These are phyloP conservation scores for Ornithoptera priamus DNA, from an alignment of 2,888 invertebrate genomes.

Conservation along the genomic window DNA sequence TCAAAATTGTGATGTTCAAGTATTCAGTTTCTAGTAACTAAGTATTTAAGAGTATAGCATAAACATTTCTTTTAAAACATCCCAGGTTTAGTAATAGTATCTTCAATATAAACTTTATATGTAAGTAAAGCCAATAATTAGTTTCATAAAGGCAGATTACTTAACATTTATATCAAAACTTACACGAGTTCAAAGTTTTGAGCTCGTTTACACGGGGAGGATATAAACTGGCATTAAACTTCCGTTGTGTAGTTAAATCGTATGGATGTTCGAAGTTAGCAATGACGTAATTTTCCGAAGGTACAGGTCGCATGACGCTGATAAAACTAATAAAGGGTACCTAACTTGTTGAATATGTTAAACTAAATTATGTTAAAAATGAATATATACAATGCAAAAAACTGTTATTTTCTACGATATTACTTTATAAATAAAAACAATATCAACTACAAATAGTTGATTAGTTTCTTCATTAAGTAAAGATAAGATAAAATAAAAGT, in stretches of 20 bases:
- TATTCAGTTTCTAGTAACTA: no score
- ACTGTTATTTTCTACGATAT: no score
- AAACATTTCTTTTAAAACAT: no score
- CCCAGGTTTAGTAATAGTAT: background rate
- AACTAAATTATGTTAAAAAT: background rate
- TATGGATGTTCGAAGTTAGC: background rate
- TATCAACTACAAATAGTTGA: no score
- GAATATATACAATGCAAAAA: background rate
- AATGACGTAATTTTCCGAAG: background rate
- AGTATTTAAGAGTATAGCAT: no score
- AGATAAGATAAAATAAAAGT: no score
- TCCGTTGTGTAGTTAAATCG: constrained; percentile 1
- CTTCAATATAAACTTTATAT: background rate
- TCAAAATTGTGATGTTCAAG: no score
- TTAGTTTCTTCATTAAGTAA: no score
- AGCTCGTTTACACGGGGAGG: constrained; percentile 3
- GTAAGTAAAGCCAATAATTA: background rate
- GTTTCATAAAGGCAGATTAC: background rate
- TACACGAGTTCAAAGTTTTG: background rate
- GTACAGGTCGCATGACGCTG: background rate
- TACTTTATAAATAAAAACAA: no score
- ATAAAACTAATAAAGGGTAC: no score
- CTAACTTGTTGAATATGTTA: background rate
- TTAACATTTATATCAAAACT: background rate
- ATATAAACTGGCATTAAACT: constrained; percentile 13